phyloP scores from a whole-genome alignment of 2,797 vertebrate genomes.

The Gobionotothen gibberifrons region DNA sequence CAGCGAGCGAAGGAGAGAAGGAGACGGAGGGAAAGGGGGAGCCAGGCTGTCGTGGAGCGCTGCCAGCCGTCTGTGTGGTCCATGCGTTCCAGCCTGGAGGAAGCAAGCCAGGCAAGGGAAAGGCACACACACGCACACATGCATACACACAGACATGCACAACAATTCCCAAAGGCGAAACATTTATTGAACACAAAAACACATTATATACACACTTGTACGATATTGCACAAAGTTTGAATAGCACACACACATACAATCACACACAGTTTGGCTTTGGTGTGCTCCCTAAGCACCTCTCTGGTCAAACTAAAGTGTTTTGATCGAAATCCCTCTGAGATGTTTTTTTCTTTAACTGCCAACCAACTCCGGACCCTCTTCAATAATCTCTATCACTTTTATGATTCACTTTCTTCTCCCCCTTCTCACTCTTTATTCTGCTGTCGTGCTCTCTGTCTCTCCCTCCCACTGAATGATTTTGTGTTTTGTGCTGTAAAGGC shows the following conservation, averaged over 20 bases:
- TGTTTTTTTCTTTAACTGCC: slow-evolving; percentile 44
- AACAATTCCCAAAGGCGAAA: slow-evolving; percentile 69
- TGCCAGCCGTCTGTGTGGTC: slow-evolving; percentile 89
- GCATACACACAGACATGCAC: slow-evolving; percentile 45
- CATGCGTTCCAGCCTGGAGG: slow-evolving; percentile 85
- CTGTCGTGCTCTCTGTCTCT: slow-evolving; percentile 57
- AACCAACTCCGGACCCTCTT: slow-evolving; percentile 31
- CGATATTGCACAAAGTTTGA: slow-evolving; percentile 56
- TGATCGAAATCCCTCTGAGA: slow-evolving; percentile 66
- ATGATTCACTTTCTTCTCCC: slow-evolving; percentile 56
- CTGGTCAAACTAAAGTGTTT: slow-evolving; percentile 64
- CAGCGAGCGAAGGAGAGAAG: slow-evolving; percentile 55
- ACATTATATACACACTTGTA: slow-evolving; percentile 67
- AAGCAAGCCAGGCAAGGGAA: slow-evolving; percentile 83
- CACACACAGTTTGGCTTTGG: slow-evolving; percentile 42
- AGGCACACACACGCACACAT: slow-evolving; percentile 60
- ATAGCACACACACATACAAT: slow-evolving; percentile 20
- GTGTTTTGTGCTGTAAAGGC: slow-evolving; percentile 69
- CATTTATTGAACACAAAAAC: slow-evolving; percentile 75
- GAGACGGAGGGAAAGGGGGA: slow-evolving; percentile 65
- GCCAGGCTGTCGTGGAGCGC: slow-evolving; percentile 81
- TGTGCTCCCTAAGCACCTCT: slow-evolving; percentile 62
- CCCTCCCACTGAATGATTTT: slow-evolving; percentile 70
- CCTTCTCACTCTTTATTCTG: slow-evolving; percentile 44
- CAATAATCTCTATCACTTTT: slow-evolving; percentile 54